These are phyloP conservation scores for Rhogogaster chlorosoma DNA, from an alignment of 2,888 invertebrate species.

Conservation along the genomic window DNA sequence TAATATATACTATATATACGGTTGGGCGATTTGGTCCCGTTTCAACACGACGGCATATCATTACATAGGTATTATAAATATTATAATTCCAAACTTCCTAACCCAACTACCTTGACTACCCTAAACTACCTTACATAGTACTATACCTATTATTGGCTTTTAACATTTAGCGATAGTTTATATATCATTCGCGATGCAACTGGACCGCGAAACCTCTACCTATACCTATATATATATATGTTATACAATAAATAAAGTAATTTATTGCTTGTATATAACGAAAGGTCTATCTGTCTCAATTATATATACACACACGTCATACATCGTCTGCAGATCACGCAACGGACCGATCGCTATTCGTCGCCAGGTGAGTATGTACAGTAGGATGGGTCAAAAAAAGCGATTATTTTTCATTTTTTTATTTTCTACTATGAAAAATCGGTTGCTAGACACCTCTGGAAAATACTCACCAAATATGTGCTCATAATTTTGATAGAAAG, in stretches of 20 bases:
- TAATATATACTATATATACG: slow-evolving; percentile 17
- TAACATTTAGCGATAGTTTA: neutral
- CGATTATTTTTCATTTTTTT: too few relatives aligned
- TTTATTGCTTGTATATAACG: slow-evolving; percentile 75
- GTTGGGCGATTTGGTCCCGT: slow-evolving; percentile 31
- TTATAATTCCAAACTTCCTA: neutral
- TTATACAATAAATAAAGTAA: slow-evolving; percentile 61
- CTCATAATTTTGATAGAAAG: too few relatives aligned
- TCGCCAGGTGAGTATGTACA: neutral
- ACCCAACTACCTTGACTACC: neutral
- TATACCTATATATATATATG: slow-evolving; percentile 55
- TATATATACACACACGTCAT: too few relatives aligned
- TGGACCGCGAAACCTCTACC: neutral
- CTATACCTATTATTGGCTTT: neutral
- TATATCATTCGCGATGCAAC: neutral
- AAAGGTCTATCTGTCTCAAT: slow-evolving; percentile 54
- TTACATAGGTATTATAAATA: slow-evolving; percentile 27
- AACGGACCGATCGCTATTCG: too few relatives aligned
- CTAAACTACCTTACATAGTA: neutral
- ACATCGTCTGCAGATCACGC: too few relatives aligned
- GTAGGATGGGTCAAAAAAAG: too few relatives aligned
- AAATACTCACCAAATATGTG: too few relatives aligned
- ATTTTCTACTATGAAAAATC: too few relatives aligned
- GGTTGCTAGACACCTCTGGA: too few relatives aligned
- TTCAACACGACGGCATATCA: slow-evolving; percentile 36